phyloP scores from a whole-genome alignment of 2,113 vertebrate species.

The Phodopus roborovskii region DNA sequence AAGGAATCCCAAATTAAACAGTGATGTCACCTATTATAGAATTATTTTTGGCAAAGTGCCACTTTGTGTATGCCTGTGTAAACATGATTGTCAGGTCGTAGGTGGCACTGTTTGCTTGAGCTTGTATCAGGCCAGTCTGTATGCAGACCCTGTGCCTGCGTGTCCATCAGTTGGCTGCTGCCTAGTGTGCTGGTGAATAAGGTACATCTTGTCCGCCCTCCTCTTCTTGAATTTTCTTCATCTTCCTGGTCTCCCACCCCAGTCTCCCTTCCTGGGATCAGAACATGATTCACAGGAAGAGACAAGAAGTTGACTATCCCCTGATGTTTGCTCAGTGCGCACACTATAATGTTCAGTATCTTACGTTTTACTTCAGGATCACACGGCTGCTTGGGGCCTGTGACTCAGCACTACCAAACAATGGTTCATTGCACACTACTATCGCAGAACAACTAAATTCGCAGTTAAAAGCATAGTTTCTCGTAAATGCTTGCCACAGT shows the following conservation, averaged over 20 bases:
- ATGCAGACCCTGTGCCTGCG: background rate
- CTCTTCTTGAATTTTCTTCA: background rate
- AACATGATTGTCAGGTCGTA: no score
- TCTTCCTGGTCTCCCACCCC: background rate
- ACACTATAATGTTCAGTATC: rapidly evolving
- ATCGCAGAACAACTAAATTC: background rate
- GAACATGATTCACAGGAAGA: background rate
- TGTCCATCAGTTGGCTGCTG: background rate
- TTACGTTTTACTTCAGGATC: background rate
- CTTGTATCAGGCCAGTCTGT: no score
- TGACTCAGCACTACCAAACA: background rate
- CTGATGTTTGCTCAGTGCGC: background rate
- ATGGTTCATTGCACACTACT: no score
- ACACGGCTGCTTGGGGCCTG: no score
- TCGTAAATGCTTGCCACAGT: background rate
- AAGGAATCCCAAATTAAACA: background rate
- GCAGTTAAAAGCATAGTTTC: background rate
- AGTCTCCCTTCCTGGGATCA: background rate
- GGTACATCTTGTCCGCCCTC: background rate
- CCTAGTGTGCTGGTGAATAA: no score
- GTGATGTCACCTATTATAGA: background rate
- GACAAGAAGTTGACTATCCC: no score
- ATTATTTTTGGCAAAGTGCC: background rate
- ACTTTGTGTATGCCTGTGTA: background rate
- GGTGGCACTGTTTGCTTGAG: no score